Conservation (phyloP, 2,888 invertebrate species). For the Eudasyphora cyanicolor region DNA sequence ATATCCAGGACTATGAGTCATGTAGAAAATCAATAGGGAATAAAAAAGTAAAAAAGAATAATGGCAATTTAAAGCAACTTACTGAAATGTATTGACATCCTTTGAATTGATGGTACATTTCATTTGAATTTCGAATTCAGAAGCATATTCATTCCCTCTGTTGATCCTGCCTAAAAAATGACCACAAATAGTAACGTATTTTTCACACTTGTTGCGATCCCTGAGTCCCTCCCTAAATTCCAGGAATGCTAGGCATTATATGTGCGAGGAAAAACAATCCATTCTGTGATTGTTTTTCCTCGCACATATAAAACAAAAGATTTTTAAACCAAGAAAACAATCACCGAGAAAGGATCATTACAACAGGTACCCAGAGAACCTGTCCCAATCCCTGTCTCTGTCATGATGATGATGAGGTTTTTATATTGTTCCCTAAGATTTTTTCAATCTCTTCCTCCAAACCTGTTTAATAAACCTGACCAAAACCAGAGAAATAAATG, state of each 20-base stretch:
- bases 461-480: conserved; percentile 21
- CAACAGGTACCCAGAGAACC: conserved; percentile 24
- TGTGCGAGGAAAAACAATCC: neutral
- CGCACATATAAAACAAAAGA: neutral
- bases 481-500: conserved; percentile 11
- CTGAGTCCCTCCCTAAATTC: neutral
- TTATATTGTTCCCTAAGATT: neutral
- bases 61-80: no score
- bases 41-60: no score
- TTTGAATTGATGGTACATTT: no score
- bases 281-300: neutral
- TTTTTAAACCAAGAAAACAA: neutral
- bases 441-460: neutral
- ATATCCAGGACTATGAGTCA: no score
- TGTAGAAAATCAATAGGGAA: no score
- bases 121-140: no score
- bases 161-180: no score
- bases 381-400: neutral
- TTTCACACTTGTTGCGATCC: conserved; percentile 41
- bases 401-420: neutral
- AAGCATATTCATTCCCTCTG: no score
- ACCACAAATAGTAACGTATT: conserved; percentile 6
- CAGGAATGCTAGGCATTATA: neutral
- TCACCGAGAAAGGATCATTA: conserved; percentile 17
- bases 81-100: no score